Evolutionary conservation across 2,113 vertebrate species (phyloP).

Genomic region (Andinoacara biseriatus): DNA sequence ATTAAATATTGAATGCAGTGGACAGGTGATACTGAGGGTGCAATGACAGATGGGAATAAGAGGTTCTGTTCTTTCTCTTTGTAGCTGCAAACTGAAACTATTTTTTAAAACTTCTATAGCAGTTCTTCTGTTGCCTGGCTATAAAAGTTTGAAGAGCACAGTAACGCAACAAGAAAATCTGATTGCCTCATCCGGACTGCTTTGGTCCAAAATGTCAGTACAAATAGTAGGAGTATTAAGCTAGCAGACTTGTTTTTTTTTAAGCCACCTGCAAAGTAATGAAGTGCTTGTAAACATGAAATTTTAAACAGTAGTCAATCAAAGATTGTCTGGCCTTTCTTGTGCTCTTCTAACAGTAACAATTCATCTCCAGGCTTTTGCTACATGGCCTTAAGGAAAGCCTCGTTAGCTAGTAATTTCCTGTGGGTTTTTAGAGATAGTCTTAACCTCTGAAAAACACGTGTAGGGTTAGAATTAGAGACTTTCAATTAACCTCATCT

Average conservation of each 20-base stretch:
- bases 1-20: not conserved
- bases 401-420: not conserved
- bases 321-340: not conserved
- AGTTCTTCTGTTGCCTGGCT: not conserved
- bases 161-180: not conserved
- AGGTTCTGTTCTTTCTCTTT: not conserved
- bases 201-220: not conserved
- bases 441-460: not conserved
- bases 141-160: not conserved
- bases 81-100: not conserved
- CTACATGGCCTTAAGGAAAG: not conserved
- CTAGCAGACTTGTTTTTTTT: not conserved
- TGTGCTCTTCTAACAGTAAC: not conserved
- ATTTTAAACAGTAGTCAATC: conserved; percentile 5
- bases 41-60: not conserved
- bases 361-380: not conserved
- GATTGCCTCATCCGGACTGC: not conserved
- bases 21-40: not conserved
- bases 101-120: not conserved
- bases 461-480: not conserved
- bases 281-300: not conserved
- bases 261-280: conserved; percentile 1
- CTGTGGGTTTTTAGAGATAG: not conserved
- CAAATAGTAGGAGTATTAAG: not conserved
- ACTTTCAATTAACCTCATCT: not conserved